phyloP scores from a whole-genome alignment of 2,113 vertebrate genomes.

The Leucoraja erinaceus region DNA sequence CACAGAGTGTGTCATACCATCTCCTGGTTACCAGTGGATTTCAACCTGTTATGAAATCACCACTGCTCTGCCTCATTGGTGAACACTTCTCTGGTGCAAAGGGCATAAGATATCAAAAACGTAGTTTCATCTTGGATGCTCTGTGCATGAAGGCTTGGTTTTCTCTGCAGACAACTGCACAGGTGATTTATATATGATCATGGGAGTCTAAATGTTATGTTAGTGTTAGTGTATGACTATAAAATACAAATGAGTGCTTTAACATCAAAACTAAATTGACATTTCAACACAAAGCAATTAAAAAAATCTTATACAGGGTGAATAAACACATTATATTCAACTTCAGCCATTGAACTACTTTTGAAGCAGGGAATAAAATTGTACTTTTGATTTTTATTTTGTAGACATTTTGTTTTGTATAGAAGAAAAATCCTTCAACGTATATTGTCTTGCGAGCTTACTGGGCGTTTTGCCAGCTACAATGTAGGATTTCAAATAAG shows the following conservation, averaged over 20 bases:
- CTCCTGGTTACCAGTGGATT: background rate
- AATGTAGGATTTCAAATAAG: background rate
- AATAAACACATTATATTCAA: background rate
- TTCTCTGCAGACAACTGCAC: background rate
- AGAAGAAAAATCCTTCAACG: background rate
- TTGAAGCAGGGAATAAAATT: background rate
- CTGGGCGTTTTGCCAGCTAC: constrained; percentile 6
- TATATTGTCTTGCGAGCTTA: background rate
- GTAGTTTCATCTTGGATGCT: background rate
- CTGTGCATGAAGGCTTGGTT: background rate
- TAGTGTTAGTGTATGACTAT: background rate
- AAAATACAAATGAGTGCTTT: background rate
- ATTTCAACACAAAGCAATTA: background rate
- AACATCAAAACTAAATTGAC: background rate
- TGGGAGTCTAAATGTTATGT: background rate
- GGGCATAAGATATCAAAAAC: background rate
- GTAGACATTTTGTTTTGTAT: background rate
- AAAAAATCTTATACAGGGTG: too few relatives aligned
- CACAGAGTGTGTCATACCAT: background rate
- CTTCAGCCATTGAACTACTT: background rate
- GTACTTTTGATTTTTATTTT: background rate
- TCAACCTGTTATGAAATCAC: background rate
- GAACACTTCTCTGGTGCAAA: background rate
- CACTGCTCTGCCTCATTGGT: background rate
- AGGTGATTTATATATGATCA: background rate